Evolutionary conservation across 2,113 vertebrate genomes (phyloP).

Genomic region (Delphinapterus leucas): DNA sequence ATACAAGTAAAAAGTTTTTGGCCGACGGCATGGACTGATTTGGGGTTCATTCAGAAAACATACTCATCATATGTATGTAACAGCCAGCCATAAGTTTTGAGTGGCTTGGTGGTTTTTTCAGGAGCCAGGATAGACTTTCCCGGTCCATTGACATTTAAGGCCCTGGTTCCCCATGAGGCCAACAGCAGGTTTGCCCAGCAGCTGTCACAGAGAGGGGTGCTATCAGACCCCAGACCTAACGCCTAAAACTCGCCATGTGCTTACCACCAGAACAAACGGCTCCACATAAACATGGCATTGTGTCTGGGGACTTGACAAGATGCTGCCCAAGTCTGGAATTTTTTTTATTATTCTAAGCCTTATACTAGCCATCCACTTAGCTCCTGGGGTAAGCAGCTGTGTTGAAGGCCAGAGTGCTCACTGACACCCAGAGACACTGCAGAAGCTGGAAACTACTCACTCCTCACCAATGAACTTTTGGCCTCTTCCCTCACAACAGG

Average conservation of each 20-base stretch:
- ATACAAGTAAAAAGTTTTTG: neutral
- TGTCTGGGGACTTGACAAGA: neutral
- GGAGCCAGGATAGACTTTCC: neutral
- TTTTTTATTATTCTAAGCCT: neutral
- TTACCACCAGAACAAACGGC: neutral
- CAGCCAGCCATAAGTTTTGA: neutral
- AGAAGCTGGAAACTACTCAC: neutral
- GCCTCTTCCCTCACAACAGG: neutral
- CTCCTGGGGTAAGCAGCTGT: neutral
- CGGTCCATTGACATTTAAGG: neutral
- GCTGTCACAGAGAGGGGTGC: neutral
- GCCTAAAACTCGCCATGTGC: neutral
- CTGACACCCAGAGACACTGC: accelerated
- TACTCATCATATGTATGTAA: neutral
- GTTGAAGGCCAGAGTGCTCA: neutral
- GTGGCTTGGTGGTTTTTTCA: neutral
- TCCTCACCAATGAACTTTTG: neutral
- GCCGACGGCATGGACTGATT: neutral
- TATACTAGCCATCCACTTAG: neutral
- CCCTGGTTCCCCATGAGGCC: neutral
- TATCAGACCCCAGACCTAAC: neutral
- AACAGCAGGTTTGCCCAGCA: neutral
- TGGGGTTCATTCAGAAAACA: neutral
- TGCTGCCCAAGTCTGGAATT: neutral
- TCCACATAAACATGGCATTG: neutral